Base-by-base conservation (phyloP, 2,888 invertebrate genomes). In the Pandemis cinnamomeana region DNA sequence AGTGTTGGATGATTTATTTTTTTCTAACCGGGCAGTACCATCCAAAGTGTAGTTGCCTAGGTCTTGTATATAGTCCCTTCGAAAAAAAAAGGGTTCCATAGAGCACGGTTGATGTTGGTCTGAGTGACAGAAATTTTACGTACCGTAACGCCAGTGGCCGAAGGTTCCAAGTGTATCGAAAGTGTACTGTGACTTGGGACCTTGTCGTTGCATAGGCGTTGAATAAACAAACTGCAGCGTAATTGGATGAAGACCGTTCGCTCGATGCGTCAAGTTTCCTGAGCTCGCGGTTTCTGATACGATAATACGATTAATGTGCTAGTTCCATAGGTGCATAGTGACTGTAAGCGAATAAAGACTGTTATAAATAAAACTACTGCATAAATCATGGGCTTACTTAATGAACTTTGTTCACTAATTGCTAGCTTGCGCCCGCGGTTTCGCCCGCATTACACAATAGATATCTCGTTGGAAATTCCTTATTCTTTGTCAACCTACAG, bases 181-280 rank as follows among this genome's bases (percentile, higher is more conserved):
- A 20, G 13, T 58, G 36, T 46, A 55, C 7, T 41, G 36, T 64
- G 61, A 64, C 41, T 58, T 58, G 64, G 42, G 15, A 48, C 48
- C 53, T 64, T 69, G n/a, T 69, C 55, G 64, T 36, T 41, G 55
- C 20, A 58, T 41, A 15, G 36, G 15, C 20, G 60, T 42, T 27
- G 41, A 60, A 67, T 68, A 68, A 68, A 58, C 63, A 72, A 55
- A 53, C 42, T 64, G 68, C 53, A 41, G 41, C 20, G 48, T 73
- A 73, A 73, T 73, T 69, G 64, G 64, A 69, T 73, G 72, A 69
- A 73, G 72, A 69, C 72, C 68, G 64, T 55, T 41, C 41, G 51
- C 4, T 46, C 44, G 44, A 20, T 66, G 36, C 51, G 66, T 66
- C 66, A 63, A 63, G 44, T 15, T 20, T 63, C 68, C 68, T 48